These are phyloP conservation scores for Atopsyche davidsoni DNA, from an alignment of 1,140 invertebrate genomes.

Conservation along the genomic window DNA sequence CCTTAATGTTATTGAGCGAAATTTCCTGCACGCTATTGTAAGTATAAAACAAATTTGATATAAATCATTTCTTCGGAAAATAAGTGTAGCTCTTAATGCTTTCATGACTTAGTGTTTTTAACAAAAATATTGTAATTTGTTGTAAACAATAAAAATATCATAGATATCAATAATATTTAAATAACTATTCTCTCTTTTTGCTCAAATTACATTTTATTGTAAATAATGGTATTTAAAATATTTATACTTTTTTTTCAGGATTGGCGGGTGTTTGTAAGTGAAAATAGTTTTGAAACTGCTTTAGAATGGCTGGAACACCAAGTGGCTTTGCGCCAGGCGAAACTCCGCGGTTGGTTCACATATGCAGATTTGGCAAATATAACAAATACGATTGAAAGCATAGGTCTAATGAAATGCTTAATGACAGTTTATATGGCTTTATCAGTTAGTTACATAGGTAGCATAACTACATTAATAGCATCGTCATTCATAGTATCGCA, in stretches of 20 bases:
- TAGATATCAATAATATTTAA: no score
- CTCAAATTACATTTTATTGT: no score
- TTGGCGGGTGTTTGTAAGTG: slow-evolving; percentile 75
- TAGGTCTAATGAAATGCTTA: slow-evolving; percentile 50
- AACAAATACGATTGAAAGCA: slow-evolving; percentile 48
- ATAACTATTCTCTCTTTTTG: no score
- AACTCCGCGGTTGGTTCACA: slow-evolving; percentile 73
- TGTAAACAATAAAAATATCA: no score
- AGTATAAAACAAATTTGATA: slow-evolving; percentile 38
- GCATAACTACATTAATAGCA: slow-evolving; percentile 63
- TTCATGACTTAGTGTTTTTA: no score
- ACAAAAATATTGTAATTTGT: no score
- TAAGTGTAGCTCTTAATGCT: no score
- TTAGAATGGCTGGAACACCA: slow-evolving; percentile 62
- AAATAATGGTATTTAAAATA: no score
- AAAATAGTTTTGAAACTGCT: slow-evolving; percentile 62
- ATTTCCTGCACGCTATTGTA: slow-evolving; percentile 88
- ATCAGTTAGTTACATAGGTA: slow-evolving; percentile 64
- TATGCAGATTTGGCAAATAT: slow-evolving; percentile 73
- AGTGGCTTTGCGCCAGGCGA: slow-evolving; percentile 65
- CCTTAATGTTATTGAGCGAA: slow-evolving; percentile 77
- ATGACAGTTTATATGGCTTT: slow-evolving; percentile 59
- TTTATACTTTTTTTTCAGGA: slow-evolving; percentile 51
- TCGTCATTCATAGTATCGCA: slow-evolving; percentile 60
- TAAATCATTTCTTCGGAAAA: no score